These are phyloP conservation scores for Calypte anna DNA, from an alignment of 2,113 vertebrate genomes.

Conservation along the genomic window DNA sequence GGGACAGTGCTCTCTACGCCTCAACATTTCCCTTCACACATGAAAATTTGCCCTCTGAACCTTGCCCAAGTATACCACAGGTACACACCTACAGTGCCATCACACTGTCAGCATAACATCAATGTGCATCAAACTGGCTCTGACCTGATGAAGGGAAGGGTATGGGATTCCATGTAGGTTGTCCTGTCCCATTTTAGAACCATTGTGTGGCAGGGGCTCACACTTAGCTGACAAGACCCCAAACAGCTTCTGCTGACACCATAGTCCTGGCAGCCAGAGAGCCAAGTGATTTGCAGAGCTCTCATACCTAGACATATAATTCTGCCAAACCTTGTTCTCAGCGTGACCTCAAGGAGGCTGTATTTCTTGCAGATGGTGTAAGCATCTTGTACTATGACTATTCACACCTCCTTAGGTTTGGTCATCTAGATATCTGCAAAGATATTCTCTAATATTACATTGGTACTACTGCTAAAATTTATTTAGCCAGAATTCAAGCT, in stretches of 20 bases:
- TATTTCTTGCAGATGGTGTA: background rate
- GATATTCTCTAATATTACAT: background rate
- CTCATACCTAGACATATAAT: background rate
- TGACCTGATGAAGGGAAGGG: background rate
- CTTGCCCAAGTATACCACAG: background rate
- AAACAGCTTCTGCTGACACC: background rate
- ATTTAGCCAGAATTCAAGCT: background rate
- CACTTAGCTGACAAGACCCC: background rate
- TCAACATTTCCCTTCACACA: background rate
- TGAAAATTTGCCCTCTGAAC: background rate
- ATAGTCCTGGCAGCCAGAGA: background rate
- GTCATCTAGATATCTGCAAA: background rate
- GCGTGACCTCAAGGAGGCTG: background rate
- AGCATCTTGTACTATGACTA: background rate
- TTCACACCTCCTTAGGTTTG: background rate
- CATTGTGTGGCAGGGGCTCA: background rate
- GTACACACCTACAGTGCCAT: background rate
- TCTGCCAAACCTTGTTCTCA: background rate
- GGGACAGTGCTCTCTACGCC: background rate
- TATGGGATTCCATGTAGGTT: accelerated
- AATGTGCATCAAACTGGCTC: background rate
- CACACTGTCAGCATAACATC: background rate
- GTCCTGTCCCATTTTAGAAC: background rate
- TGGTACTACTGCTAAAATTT: background rate
- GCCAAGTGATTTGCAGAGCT: background rate